phyloP scores from a whole-genome alignment of 2,797 vertebrate species.

The Acrocephalus scirpaceus region DNA sequence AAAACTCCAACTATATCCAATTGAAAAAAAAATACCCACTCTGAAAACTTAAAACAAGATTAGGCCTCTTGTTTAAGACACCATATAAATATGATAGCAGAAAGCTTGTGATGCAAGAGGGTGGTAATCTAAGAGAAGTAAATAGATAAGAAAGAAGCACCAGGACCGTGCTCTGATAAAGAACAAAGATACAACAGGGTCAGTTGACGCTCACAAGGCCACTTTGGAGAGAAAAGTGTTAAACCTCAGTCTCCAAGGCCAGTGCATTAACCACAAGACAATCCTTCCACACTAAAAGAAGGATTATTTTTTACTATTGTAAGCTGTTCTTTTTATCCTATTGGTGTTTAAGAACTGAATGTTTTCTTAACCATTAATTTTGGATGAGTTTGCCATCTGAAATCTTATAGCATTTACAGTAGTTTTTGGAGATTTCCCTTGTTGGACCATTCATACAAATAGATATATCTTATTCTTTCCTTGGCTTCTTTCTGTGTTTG shows the following conservation, averaged over 20 bases:
- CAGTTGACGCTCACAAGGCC: not conserved
- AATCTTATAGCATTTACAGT: slow-evolving; percentile 44
- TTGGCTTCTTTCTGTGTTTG: slow-evolving; percentile 50
- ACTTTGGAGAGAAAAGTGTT: not conserved
- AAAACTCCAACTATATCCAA: not conserved
- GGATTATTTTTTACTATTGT: not conserved
- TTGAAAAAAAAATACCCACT: not conserved
- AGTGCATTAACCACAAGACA: not conserved
- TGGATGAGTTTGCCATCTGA: slow-evolving; percentile 27
- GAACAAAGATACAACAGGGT: not conserved
- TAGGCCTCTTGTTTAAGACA: not conserved
- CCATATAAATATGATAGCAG: not conserved
- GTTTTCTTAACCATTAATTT: slow-evolving; percentile 36
- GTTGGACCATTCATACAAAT: not conserved
- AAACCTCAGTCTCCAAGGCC: not conserved
- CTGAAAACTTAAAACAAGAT: not conserved
- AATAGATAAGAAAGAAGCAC: not conserved
- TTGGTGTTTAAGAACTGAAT: not conserved
- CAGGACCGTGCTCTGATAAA: not conserved
- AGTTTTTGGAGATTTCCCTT: slow-evolving; percentile 58
- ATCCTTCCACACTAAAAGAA: not conserved
- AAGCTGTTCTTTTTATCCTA: not conserved
- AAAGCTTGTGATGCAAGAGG: not conserved
- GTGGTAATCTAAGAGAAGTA: not conserved
- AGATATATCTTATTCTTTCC: slow-evolving; percentile 46